Evolutionary conservation across 1,140 invertebrate species (phyloP).

Genomic region (Oryctes rhinoceros): DNA sequence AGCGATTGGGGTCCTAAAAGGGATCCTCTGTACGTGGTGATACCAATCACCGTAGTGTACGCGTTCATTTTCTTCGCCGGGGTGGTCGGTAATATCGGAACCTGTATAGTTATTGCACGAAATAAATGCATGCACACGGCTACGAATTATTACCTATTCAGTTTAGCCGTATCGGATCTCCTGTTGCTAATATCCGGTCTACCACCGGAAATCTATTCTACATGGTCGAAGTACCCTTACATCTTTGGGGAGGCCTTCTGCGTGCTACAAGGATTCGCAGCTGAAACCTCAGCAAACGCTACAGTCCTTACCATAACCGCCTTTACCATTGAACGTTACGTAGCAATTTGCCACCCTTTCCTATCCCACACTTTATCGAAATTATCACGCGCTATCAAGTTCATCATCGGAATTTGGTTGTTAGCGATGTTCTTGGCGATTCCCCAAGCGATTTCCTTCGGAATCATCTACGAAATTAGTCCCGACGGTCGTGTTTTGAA

Average conservation of each 20-base stretch:
- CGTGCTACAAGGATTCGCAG: slow-evolving; percentile 80
- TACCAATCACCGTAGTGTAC: slow-evolving; percentile 73
- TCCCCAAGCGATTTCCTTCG: slow-evolving; percentile 81
- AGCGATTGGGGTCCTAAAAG: slow-evolving; percentile 58
- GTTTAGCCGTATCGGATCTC: slow-evolving; percentile 80
- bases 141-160: slow-evolving; percentile 84
- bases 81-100: slow-evolving; percentile 78
- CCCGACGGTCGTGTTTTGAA: slow-evolving; percentile 66
- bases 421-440: slow-evolving; percentile 78
- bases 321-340: slow-evolving; percentile 94
- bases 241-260: slow-evolving; percentile 88
- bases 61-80: slow-evolving; percentile 74
- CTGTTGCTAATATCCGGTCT: slow-evolving; percentile 72
- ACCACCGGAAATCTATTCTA: slow-evolving; percentile 73
- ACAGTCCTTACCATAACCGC: slow-evolving; percentile 92
- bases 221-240: slow-evolving; percentile 85
- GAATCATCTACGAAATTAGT: slow-evolving; percentile 65
- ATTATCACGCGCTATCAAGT: slow-evolving; percentile 74
- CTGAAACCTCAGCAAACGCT: slow-evolving; percentile 92
- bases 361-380: slow-evolving; percentile 87
- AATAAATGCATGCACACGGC: slow-evolving; percentile 80
- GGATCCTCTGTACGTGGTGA: slow-evolving; percentile 66
- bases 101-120: slow-evolving; percentile 80
- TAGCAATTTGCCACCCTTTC: slow-evolving; percentile 94
- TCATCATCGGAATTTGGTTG: slow-evolving; percentile 73